phyloP scores from a whole-genome alignment of 2,113 vertebrate species.

The Takifugu bimaculatus region DNA sequence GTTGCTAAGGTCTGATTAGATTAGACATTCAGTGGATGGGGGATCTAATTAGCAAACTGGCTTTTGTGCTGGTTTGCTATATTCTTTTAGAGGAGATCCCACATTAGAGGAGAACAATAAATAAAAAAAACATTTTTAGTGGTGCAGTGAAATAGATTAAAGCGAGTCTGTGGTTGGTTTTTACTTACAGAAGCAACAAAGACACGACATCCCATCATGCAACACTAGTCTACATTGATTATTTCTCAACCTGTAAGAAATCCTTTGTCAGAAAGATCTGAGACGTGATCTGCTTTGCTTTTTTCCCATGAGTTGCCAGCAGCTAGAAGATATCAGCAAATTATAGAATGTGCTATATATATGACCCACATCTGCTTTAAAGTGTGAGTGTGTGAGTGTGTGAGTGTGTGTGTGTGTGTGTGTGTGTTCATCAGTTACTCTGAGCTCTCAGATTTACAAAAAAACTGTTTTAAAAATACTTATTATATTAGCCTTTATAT shows the following conservation, averaged over 20 bases:
- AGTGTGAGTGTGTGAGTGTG: neutral
- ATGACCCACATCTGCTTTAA: conserved; percentile 2
- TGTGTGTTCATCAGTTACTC: too few species aligned
- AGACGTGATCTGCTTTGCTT: neutral
- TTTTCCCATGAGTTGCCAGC: neutral
- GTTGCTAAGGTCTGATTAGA: neutral
- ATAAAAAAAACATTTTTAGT: too few species aligned
- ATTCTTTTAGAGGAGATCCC: neutral
- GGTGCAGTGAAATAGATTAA: too few species aligned
- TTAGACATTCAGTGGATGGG: neutral
- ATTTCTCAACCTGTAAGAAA: neutral
- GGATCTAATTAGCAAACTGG: neutral
- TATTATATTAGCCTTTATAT: too few species aligned
- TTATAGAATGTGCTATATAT: neutral
- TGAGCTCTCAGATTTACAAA: too few species aligned
- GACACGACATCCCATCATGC: too few species aligned
- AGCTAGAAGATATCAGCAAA: conserved; percentile 14
- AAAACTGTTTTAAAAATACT: too few species aligned
- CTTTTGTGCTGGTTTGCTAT: neutral
- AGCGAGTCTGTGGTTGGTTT: too few species aligned
- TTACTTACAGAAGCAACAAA: too few species aligned
- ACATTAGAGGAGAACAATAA: too few species aligned
- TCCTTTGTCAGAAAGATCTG: conserved; percentile 1
- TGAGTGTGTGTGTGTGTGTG: too few species aligned
- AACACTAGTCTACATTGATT: too few species aligned